Conservation (phyloP, 1,140 invertebrate genomes). For the Phthorimaea operculella region DNA sequence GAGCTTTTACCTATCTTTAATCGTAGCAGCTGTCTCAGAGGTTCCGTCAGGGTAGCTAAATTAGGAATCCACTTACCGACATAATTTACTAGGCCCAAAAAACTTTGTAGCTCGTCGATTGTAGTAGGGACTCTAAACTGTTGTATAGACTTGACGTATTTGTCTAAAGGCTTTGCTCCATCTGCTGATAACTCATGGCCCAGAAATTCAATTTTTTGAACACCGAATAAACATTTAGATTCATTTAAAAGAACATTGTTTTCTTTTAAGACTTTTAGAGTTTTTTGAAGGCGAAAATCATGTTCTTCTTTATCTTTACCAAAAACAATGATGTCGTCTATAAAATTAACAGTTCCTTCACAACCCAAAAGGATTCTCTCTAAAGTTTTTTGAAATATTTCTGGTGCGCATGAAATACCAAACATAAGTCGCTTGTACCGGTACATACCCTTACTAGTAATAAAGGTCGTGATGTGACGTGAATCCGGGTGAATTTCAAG, state of each 20-base stretch:
- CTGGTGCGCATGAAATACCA: slow-evolving; percentile 1
- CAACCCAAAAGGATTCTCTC: slow-evolving; percentile 2
- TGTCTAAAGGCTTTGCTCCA: background rate
- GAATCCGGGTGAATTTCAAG: background rate
- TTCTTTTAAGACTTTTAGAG: no score
- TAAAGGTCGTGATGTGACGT: slow-evolving; percentile 5
- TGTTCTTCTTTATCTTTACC: background rate
- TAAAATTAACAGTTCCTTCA: slow-evolving; percentile 2
- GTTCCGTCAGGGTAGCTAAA: slow-evolving; percentile 4
- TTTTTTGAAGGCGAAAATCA: background rate
- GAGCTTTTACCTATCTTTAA: background rate
- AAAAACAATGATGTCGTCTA: no score
- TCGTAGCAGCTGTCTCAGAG: background rate
- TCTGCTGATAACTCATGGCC: slow-evolving; percentile 1
- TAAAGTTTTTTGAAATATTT: slow-evolving; percentile 9
- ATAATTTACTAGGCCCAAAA: slow-evolving; percentile 7
- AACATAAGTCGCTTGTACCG: slow-evolving; percentile 9
- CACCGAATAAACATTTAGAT: background rate
- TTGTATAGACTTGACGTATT: background rate
- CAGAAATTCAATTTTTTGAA: background rate
- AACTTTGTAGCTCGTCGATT: slow-evolving; percentile 7
- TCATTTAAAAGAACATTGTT: background rate
- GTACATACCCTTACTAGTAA: background rate
- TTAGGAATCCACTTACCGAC: background rate
- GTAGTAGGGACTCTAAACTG: slow-evolving; percentile 1